A percentile compares a stretch with the other conserved stretches of the same genome.
These are phyloP conservation scores for Tyrannus savana DNA, from an alignment of 2,113 vertebrate genomes.

Conservation along the genomic window DNA sequence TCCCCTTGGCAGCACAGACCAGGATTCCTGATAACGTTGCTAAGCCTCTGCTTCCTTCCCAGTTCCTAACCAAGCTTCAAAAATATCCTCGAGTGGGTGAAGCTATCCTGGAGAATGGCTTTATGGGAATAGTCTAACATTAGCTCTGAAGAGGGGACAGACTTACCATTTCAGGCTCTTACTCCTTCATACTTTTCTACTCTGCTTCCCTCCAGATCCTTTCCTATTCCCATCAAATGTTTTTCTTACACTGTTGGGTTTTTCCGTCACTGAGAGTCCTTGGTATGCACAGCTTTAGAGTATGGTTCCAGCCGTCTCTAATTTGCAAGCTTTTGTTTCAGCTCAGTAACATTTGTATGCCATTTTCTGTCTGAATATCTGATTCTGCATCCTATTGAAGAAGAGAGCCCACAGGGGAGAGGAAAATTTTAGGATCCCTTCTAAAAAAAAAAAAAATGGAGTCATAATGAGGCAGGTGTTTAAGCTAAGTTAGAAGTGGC, in stretches of 20 bases:
- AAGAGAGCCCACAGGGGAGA: neutral
- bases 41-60: constrained; percentile 12
- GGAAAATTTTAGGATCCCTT: neutral
- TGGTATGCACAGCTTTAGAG: neutral
- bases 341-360: neutral
- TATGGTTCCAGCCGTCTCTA: neutral
- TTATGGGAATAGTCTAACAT: neutral
- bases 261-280: neutral
- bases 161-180: neutral
- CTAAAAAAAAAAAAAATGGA: neutral
- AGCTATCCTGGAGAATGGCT: neutral
- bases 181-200: neutral
- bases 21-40: neutral
- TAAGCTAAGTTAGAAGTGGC: neutral
- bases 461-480: neutral
- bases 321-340: neutral
- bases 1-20: neutral
- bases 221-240: neutral
- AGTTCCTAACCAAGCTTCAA: neutral
- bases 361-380: neutral
- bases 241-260: neutral
- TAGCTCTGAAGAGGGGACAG: constrained; percentile 1
- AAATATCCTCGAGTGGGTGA: constrained; percentile 27
- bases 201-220: neutral
- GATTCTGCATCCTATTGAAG: neutral